phyloP scores from a whole-genome alignment of 2,888 invertebrate species.

The Sarcophaga carnaria region DNA sequence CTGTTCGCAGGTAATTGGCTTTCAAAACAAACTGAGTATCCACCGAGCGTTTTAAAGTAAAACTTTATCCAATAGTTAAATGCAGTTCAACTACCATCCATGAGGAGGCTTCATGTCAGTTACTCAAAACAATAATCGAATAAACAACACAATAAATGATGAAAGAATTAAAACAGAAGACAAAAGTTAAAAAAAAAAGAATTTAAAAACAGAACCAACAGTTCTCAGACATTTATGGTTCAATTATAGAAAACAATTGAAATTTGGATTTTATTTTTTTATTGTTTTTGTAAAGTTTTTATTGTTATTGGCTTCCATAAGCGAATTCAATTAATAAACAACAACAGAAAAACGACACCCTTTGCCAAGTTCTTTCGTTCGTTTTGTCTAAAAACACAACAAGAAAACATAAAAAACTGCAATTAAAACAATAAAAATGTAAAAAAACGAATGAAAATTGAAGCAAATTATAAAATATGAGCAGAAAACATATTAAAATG shows the following conservation, averaged over 20 bases:
- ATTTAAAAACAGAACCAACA: neutral
- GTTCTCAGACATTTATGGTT: constrained; percentile 64
- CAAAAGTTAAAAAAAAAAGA: neutral
- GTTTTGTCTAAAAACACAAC: constrained; percentile 20
- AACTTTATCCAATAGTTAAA: too few relatives aligned
- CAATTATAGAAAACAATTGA: constrained; percentile 52
- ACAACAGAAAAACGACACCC: constrained; percentile 52
- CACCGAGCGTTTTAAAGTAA: too few relatives aligned
- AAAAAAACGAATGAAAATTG: too few relatives aligned
- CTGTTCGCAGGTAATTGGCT: too few relatives aligned
- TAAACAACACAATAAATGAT: neutral
- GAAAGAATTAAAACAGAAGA: neutral
- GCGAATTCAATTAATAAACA: constrained; percentile 37
- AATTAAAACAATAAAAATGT: too few relatives aligned
- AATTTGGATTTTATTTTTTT: neutral
- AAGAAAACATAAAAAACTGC: neutral
- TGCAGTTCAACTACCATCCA: too few relatives aligned
- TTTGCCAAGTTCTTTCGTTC: constrained; percentile 33
- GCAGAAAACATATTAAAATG: too few relatives aligned
- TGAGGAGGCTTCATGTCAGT: too few relatives aligned
- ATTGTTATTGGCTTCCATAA: neutral
- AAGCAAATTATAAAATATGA: too few relatives aligned
- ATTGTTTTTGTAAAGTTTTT: neutral
- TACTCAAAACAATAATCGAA: neutral
- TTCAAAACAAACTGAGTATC: too few relatives aligned